Evolutionary conservation across 2,888 invertebrate species (phyloP).

Genomic region (Belgica antarctica): DNA sequence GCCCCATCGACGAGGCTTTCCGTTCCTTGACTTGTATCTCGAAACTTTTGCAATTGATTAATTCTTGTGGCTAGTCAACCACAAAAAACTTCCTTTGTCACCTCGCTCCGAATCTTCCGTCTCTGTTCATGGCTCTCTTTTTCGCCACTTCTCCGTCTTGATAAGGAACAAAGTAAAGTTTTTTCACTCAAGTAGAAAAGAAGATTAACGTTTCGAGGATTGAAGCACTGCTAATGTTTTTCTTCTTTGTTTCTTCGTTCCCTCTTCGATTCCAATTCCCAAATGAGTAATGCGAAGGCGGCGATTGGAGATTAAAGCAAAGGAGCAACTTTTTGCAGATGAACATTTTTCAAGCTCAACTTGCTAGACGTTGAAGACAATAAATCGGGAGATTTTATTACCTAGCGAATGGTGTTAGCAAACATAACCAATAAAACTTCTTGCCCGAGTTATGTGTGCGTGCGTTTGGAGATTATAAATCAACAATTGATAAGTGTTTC

Average conservation of each 20-base stretch:
- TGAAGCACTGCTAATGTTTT: not conserved
- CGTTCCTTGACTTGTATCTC: too few species aligned
- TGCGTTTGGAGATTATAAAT: slow-evolving; percentile 20
- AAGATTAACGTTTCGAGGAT: not conserved
- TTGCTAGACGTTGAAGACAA: not conserved
- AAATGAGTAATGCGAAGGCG: not conserved
- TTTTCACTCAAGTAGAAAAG: not conserved
- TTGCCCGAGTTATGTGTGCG: not conserved
- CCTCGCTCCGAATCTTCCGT: not conserved
- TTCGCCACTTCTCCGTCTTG: too few species aligned
- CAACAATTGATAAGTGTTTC: not conserved
- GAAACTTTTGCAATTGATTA: slow-evolving; percentile 20
- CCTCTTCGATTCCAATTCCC: slow-evolving; percentile 2
- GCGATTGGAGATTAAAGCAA: not conserved
- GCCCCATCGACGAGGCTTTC: too few species aligned
- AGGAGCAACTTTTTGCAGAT: not conserved
- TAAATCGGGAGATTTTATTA: not conserved
- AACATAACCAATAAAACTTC: slow-evolving; percentile 6
- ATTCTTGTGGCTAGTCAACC: slow-evolving; percentile 20
- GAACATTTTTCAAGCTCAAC: slow-evolving; percentile 12
- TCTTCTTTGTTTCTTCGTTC: not conserved
- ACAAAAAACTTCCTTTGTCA: slow-evolving; percentile 12
- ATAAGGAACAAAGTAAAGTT: not conserved
- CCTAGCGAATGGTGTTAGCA: not conserved
- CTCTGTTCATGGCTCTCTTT: not conserved